These are phyloP conservation scores for Crematogaster levior DNA, from an alignment of 2,888 invertebrate genomes.

Conservation along the genomic window DNA sequence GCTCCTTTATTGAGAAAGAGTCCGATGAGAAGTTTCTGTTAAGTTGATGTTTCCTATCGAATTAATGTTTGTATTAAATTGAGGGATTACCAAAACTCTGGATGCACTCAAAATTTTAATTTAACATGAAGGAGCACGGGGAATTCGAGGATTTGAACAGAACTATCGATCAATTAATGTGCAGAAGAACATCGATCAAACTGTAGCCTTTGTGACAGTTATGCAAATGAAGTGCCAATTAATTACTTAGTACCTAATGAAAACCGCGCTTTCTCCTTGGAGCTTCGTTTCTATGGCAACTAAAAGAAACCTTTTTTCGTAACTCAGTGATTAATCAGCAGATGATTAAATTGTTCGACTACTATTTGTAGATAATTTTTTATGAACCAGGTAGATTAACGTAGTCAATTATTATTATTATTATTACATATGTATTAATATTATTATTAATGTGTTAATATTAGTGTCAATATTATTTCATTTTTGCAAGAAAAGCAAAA, in stretches of 20 bases:
- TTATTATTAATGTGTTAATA: no score
- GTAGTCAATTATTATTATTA: background rate
- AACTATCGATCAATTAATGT: conserved; percentile 54
- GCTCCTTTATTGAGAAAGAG: no score
- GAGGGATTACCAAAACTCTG: conserved; percentile 17
- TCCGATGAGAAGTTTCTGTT: background rate
- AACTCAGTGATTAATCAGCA: conserved; percentile 37
- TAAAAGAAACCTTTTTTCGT: conserved; percentile 41
- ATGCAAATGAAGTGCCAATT: conserved; percentile 61
- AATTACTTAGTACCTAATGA: conserved; percentile 57
- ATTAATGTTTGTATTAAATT: background rate
- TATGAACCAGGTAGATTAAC: background rate
- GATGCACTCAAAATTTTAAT: conserved; percentile 21
- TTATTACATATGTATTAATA: background rate
- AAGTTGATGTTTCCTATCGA: background rate
- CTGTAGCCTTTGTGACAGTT: conserved; percentile 55
- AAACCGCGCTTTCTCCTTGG: conserved; percentile 30
- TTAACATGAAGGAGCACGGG: conserved; percentile 14
- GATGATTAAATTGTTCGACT: conserved; percentile 25
- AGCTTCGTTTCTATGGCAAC: conserved; percentile 3
- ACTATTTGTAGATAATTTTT: conserved; percentile 19
- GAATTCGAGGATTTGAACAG: conserved; percentile 46
- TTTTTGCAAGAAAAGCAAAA: background rate
- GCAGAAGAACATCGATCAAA: conserved; percentile 52
- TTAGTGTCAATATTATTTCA: no score